A percentile compares a stretch with the other conserved stretches of the same genome.
These are phyloP conservation scores for Fopius arisanus DNA, from an alignment of 1,140 invertebrate genomes.

Conservation along the genomic window DNA sequence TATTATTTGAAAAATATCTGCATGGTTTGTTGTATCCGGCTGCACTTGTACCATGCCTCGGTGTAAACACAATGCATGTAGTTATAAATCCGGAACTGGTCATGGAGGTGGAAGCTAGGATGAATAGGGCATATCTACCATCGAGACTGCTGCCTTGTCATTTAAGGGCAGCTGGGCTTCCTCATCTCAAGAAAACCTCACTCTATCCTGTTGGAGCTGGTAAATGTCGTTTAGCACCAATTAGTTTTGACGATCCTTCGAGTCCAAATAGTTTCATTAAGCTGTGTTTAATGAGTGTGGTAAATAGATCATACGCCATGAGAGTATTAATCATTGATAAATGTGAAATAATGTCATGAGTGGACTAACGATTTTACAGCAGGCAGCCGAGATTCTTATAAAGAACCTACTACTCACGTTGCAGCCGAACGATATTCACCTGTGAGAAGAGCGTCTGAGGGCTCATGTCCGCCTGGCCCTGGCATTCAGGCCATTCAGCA, in stretches of 20 bases:
- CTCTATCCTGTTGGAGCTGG: constrained; percentile 59
- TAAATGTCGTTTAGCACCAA: constrained; percentile 51
- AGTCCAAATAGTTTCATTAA: constrained; percentile 33
- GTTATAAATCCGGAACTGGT: constrained; percentile 87
- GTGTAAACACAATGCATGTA: constrained; percentile 65
- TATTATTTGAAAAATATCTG: constrained; percentile 63
- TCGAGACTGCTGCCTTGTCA: constrained; percentile 69
- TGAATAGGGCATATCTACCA: constrained; percentile 82
- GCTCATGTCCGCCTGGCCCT: constrained; percentile 68
- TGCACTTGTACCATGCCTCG: constrained; percentile 55
- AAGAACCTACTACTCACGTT: constrained; percentile 60
- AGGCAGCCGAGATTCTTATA: constrained; percentile 60
- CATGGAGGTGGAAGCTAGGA: constrained; percentile 86
- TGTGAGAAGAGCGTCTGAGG: constrained; percentile 88
- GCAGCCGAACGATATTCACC: constrained; percentile 86
- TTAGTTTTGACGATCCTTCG: constrained; percentile 30
- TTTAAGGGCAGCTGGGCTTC: constrained; percentile 54
- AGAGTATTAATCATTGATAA: background rate
- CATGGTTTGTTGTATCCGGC: constrained; percentile 65
- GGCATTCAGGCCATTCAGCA: constrained; percentile 72
- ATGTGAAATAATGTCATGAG: background rate
- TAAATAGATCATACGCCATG: background rate
- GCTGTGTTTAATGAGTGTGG: background rate
- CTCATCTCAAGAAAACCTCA: constrained; percentile 62
- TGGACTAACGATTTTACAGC: constrained; percentile 33